Conservation (phyloP, 2,113 vertebrate genomes). For the Microcebus ravelobensis region DNA sequence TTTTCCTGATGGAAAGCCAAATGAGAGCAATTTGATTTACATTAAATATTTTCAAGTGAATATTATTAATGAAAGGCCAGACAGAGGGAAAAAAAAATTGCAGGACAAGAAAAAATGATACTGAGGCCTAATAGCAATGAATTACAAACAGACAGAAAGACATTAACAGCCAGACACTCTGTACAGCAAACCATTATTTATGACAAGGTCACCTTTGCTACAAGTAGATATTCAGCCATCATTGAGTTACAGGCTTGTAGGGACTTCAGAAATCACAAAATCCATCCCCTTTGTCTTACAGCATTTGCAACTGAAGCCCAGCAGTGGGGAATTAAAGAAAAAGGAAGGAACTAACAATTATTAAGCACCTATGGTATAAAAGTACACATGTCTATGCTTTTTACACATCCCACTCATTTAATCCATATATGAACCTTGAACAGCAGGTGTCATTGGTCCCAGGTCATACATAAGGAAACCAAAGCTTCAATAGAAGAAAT, state of each 20-base stretch:
- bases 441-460: not conserved
- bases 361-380: not conserved
- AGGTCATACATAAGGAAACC: not conserved
- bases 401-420: not conserved
- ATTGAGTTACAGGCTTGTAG: constrained; percentile 6
- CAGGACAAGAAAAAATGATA: constrained; percentile 55
- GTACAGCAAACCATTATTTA: constrained; percentile 51
- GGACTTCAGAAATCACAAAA: constrained; percentile 35
- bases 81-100: not conserved
- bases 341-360: not conserved
- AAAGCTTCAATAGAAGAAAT: not conserved
- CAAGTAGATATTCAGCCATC: not conserved
- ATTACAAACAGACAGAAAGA: constrained; percentile 53
- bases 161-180: constrained; percentile 29
- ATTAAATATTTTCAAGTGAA: constrained; percentile 59
- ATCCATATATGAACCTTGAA: not conserved
- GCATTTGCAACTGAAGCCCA: not conserved
- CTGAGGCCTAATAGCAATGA: not conserved
- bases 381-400: not conserved
- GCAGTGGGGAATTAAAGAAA: not conserved
- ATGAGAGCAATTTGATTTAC: constrained; percentile 44
- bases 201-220: constrained; percentile 64
- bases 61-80: constrained; percentile 55
- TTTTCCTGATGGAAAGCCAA: constrained; percentile 19
- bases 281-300: not conserved